Conservation (phyloP, 2,113 vertebrate genomes). For the Salvelinus fontinalis region DNA sequence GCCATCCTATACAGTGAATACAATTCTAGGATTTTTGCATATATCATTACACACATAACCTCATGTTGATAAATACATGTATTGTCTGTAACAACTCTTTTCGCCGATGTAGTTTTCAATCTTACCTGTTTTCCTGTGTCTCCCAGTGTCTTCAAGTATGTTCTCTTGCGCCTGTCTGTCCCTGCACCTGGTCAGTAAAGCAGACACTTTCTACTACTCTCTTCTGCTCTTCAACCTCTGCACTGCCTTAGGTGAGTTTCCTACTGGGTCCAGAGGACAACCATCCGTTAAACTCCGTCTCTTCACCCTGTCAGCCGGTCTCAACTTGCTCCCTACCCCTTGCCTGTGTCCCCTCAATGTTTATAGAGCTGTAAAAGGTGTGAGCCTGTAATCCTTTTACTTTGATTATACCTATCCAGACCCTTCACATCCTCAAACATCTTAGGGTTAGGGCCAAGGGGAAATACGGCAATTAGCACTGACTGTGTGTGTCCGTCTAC, state of each 20-base stretch:
- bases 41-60: background rate
- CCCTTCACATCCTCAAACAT: too few species aligned
- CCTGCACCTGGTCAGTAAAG: conserved; percentile 87
- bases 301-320: background rate
- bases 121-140: background rate
- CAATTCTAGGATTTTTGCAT: too few species aligned
- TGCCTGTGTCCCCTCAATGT: background rate
- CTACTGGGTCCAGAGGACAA: background rate
- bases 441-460: too few species aligned
- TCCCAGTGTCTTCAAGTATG: conserved; percentile 72
- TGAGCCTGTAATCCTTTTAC: too few species aligned
- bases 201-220: conserved; percentile 83
- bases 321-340: background rate
- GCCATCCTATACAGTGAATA: background rate
- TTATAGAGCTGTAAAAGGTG: background rate
- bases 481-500: background rate
- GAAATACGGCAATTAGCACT: too few species aligned
- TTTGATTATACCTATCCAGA: too few species aligned
- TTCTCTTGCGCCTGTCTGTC: conserved; percentile 74
- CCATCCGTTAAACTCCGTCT: background rate
- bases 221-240: conserved; percentile 87
- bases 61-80: background rate
- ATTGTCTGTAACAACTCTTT: background rate
- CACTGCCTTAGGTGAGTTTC: conserved; percentile 85
- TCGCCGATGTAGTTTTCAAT: background rate